These are phyloP conservation scores for Liasis olivaceus DNA, from an alignment of 2,797 vertebrate species.

Conservation along the genomic window DNA sequence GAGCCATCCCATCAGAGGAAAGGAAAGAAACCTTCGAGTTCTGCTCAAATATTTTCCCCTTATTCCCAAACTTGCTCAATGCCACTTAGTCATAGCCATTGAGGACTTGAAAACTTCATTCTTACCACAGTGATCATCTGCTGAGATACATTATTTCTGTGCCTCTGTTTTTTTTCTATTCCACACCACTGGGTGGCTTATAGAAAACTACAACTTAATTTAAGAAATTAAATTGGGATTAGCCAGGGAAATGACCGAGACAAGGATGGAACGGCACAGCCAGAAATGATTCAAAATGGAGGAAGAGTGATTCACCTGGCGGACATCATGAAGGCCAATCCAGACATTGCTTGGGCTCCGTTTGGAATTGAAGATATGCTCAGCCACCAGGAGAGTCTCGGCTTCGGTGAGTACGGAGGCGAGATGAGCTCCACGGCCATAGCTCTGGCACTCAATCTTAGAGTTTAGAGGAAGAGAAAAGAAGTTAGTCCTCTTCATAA, in stretches of 20 bases:
- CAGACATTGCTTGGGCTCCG: not conserved
- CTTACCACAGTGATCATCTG: not conserved
- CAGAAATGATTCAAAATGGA: not conserved
- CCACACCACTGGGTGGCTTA: not conserved
- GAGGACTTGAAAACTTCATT: not conserved
- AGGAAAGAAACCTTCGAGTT: not conserved
- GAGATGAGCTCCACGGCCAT: conserved; percentile 1
- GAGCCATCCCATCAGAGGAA: not conserved
- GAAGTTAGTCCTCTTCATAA: not conserved
- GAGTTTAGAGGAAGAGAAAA: not conserved
- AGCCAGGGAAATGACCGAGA: not conserved
- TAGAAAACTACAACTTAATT: too few species aligned
- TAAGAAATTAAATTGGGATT: too few species aligned
- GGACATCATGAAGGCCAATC: conserved; percentile 7
- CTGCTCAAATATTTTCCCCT: not conserved
- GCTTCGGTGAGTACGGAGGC: not conserved
- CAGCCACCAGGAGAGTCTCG: not conserved
- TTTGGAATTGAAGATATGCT: not conserved
- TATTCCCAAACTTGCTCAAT: not conserved
- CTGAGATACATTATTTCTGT: too few species aligned
- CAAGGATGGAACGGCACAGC: not conserved
- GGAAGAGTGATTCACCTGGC: not conserved
- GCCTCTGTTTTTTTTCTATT: too few species aligned
- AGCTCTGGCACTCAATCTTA: conserved; percentile 12
- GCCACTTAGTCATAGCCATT: not conserved